Percentiles rank a stretch among this genome's conserved stretches.
phyloP scores from a whole-genome alignment of 1,140 invertebrate species.

The Thrips palmi region DNA sequence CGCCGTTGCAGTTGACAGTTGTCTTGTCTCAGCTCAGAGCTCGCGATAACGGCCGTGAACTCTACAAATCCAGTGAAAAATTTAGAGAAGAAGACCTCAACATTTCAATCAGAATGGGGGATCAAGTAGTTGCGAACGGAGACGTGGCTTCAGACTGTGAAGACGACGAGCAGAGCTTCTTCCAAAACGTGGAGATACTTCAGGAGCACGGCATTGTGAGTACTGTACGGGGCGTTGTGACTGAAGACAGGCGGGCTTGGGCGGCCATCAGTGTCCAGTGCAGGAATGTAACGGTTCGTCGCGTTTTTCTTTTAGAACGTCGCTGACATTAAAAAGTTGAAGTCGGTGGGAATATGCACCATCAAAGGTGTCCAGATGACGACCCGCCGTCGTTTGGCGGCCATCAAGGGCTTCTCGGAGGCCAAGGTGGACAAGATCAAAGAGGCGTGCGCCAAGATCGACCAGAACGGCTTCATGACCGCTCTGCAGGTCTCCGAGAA shows the following conservation, averaged over 20 bases:
- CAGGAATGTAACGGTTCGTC: too few species aligned
- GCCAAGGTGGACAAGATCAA: constrained; percentile 71
- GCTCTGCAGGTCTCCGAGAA: constrained; percentile 53
- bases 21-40: too few species aligned
- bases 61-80: too few species aligned
- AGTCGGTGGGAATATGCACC: constrained; percentile 57
- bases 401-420: constrained; percentile 61
- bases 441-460: constrained; percentile 45
- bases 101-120: constrained; percentile 8
- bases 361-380: constrained; percentile 67
- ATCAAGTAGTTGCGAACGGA: constrained; percentile 9
- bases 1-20: too few species aligned
- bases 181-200: constrained; percentile 32
- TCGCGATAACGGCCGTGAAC: too few species aligned
- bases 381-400: constrained; percentile 49
- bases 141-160: not conserved
- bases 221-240: too few species aligned
- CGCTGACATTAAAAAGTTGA: constrained; percentile 57
- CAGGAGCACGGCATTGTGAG: constrained; percentile 36
- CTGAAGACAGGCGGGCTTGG: too few species aligned
- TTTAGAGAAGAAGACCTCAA: too few species aligned
- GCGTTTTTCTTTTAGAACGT: constrained; percentile 14
- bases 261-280: too few species aligned
- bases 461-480: constrained; percentile 43
- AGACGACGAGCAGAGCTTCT: constrained; percentile 27